Conservation (phyloP, 2,113 vertebrate genomes). For the Caracal caracal region DNA sequence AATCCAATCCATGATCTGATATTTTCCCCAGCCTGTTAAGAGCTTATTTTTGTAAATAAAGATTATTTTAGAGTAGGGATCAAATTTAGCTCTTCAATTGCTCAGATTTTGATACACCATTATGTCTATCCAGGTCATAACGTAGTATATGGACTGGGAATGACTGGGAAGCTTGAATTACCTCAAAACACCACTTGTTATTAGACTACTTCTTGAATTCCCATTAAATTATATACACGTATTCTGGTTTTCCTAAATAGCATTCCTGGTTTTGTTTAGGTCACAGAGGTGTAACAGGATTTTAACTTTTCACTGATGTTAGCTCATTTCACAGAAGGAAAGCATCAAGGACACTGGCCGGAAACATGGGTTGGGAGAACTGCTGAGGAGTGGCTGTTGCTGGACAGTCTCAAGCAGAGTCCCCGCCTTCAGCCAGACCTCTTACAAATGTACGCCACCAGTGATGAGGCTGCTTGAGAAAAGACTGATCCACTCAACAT, state of each 20-base stretch:
- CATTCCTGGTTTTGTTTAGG: not conserved
- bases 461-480: not conserved
- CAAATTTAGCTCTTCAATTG: conserved; percentile 41
- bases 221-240: conserved; percentile 45
- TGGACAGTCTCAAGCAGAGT: not conserved
- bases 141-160: not conserved
- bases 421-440: not conserved
- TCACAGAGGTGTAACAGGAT: not conserved
- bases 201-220: conserved; percentile 18
- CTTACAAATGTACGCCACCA: not conserved
- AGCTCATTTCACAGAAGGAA: conserved; percentile 31
- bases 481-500: not conserved
- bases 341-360: not conserved
- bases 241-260: conserved; percentile 51
- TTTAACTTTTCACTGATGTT: conserved; percentile 39
- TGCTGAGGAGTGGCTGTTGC: not conserved
- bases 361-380: not conserved
- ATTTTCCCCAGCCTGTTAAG: not conserved
- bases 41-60: conserved; percentile 43
- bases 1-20: not conserved
- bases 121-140: not conserved
- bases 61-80: conserved; percentile 26
- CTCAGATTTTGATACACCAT: conserved; percentile 4
- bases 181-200: conserved; percentile 31
- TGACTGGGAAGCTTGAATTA: conserved; percentile 34